Conservation (phyloP, 2,113 vertebrate genomes). For the Atractosteus spatula region DNA sequence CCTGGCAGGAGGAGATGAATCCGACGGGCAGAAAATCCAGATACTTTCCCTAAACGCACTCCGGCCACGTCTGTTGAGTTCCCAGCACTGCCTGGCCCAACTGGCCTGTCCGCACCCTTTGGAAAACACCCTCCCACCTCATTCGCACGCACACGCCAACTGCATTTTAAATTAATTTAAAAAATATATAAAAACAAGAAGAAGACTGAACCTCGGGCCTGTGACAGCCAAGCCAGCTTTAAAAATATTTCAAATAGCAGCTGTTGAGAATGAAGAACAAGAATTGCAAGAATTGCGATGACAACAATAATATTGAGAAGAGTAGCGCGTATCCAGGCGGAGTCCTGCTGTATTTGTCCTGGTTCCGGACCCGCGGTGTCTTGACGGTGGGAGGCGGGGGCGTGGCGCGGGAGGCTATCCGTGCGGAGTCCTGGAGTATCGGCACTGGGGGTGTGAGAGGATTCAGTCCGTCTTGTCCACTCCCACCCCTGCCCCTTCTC, state of each 20-base stretch:
- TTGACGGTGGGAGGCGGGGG: background rate
- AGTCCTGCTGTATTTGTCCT: too few relatives aligned
- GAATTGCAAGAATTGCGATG: conserved; percentile 46
- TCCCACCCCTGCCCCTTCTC: conserved; percentile 22
- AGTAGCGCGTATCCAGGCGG: too few relatives aligned
- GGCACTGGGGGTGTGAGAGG: conserved; percentile 35
- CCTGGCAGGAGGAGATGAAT: too few relatives aligned
- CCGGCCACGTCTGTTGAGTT: too few relatives aligned
- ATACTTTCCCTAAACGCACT: too few relatives aligned
- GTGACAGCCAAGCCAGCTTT: conserved; percentile 24
- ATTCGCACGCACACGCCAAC: background rate
- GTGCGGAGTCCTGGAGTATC: conserved; percentile 36
- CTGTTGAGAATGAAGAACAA: conserved; percentile 63
- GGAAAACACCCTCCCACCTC: too few relatives aligned
- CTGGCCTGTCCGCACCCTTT: too few relatives aligned
- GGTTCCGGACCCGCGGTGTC: background rate
- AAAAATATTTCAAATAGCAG: conserved; percentile 64
- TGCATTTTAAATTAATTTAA: background rate
- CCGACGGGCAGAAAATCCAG: too few relatives aligned
- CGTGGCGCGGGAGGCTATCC: background rate
- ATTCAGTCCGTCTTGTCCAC: conserved; percentile 22
- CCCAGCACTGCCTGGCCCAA: too few relatives aligned
- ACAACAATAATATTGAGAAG: conserved; percentile 25
- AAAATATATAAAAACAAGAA: background rate
- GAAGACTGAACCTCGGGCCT: conserved; percentile 31